Evolutionary conservation across 2,888 invertebrate genomes (phyloP).

Genomic region (Dascillus cervinus): DNA sequence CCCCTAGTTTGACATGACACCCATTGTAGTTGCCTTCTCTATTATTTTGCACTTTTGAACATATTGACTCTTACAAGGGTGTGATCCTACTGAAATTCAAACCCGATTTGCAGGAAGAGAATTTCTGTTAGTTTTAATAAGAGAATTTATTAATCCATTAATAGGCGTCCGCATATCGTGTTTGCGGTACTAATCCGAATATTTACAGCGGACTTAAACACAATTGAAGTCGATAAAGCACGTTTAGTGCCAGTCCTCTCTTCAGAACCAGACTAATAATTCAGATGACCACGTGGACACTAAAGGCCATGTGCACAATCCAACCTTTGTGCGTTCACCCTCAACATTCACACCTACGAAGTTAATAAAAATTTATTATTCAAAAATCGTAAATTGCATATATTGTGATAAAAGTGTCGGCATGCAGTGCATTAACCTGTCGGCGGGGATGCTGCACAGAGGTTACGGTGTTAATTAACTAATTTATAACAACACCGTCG

Average conservation of each 20-base stretch:
- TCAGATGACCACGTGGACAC: conserved; percentile 20
- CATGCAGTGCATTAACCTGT: conserved; percentile 30
- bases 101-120: no score
- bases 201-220: conserved; percentile 22
- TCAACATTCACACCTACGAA: no score
- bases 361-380: no score
- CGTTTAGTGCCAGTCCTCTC: conserved; percentile 18
- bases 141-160: conserved; percentile 11
- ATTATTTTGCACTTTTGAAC: conserved; percentile 41
- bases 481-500: conserved; percentile 30
- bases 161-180: conserved; percentile 14
- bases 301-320: conserved; percentile 12
- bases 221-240: conserved; percentile 21
- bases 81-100: conserved; percentile 17
- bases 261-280: conserved; percentile 18
- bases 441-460: conserved; percentile 28
- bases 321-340: no score
- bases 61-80: conserved; percentile 39
- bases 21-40: conserved; percentile 37
- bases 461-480: conserved; percentile 36
- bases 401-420: conserved; percentile 12
- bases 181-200: conserved; percentile 18
- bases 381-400: no score
- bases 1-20: conserved; percentile 36
- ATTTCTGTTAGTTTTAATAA: no score